Percentiles rank a stretch among this genome's conserved stretches.
These are phyloP conservation scores for Oscheius sp. DNA, from an alignment of 2,888 invertebrate species.

Conservation along the genomic window DNA sequence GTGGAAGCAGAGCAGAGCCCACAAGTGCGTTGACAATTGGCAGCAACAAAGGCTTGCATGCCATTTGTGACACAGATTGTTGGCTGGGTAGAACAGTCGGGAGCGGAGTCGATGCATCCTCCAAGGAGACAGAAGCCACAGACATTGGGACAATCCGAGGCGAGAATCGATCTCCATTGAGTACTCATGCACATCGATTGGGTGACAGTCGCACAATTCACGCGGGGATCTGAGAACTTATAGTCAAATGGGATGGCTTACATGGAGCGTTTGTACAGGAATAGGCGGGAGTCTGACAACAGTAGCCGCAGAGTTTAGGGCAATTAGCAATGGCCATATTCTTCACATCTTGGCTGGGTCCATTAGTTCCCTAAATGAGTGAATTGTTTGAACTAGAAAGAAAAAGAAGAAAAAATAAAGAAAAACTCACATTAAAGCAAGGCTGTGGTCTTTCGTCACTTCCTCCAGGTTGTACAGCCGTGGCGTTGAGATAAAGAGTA, in stretches of 20 bases:
- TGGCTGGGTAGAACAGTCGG: background rate
- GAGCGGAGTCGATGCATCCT: constrained; percentile 18
- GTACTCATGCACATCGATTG: background rate
- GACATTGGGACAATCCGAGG: constrained; percentile 1
- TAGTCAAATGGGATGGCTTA: too few relatives aligned
- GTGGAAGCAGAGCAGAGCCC: background rate
- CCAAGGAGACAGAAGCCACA: constrained; percentile 8
- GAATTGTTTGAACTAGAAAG: too few relatives aligned
- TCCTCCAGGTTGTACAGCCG: too few relatives aligned
- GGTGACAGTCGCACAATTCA: background rate
- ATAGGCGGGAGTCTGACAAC: background rate
- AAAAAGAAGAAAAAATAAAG: too few relatives aligned
- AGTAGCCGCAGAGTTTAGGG: constrained; percentile 2
- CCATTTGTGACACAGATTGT: background rate
- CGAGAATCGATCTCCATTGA: background rate
- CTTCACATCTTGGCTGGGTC: constrained; percentile 7
- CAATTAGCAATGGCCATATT: background rate
- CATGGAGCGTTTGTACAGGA: constrained; percentile 1
- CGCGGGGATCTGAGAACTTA: background rate
- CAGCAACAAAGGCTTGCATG: background rate
- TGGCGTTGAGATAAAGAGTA: too few relatives aligned
- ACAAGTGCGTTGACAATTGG: background rate
- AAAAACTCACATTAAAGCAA: too few relatives aligned
- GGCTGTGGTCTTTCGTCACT: too few relatives aligned
- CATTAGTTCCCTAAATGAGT: too few relatives aligned